phyloP scores from a whole-genome alignment of 2,113 vertebrate species.

The Malaclemys terrapin region DNA sequence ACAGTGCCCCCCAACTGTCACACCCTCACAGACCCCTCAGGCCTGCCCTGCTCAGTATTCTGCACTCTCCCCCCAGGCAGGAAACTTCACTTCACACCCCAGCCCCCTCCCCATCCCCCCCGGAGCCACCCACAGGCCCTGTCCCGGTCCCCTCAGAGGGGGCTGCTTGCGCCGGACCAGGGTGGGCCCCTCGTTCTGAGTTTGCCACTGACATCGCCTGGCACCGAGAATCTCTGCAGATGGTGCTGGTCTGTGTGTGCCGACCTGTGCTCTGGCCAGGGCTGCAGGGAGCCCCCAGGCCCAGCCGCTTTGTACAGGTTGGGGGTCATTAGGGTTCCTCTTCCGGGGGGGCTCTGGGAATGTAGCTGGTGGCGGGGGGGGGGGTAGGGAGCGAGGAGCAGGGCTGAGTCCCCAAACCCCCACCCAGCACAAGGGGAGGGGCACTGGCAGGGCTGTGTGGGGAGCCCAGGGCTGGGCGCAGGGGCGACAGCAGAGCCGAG shows the following conservation, averaged over 20 bases:
- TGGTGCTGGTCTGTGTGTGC: too few relatives aligned
- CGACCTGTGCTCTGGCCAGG: too few relatives aligned
- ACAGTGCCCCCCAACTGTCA: too few relatives aligned
- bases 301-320: neutral
- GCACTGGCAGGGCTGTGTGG: too few relatives aligned
- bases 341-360: neutral
- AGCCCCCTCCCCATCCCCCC: constrained; percentile 43
- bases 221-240: neutral
- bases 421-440: too few relatives aligned
- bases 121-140: neutral
- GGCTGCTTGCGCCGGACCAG: too few relatives aligned
- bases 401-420: too few relatives aligned
- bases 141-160: accelerated
- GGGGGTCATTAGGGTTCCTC: neutral
- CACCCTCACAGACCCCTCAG: too few relatives aligned
- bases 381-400: too few relatives aligned
- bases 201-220: neutral
- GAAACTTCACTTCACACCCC: too few relatives aligned
- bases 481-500: neutral
- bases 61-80: constrained; percentile 34
- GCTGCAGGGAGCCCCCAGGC: too few relatives aligned
- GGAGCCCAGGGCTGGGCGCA: neutral
- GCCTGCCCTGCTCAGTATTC: constrained; percentile 61
- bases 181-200: too few relatives aligned
- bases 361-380: neutral